A percentile compares a stretch with the other conserved stretches of the same genome.
These are phyloP conservation scores for Pheosia tremula DNA, from an alignment of 2,888 invertebrate genomes.

Conservation along the genomic window DNA sequence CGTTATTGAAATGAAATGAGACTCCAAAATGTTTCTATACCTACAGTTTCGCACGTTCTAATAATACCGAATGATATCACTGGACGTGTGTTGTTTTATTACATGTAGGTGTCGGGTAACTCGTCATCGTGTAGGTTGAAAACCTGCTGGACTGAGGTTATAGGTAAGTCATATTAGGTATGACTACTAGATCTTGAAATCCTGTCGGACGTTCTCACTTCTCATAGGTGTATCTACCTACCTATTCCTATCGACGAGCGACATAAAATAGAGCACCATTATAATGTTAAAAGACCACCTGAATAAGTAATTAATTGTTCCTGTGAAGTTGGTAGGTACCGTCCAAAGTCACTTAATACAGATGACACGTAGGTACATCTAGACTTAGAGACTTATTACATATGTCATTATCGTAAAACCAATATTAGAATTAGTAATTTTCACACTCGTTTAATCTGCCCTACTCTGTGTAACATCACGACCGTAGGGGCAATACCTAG, in stretches of 20 bases:
- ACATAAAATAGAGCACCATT: too few relatives aligned
- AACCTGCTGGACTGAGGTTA: neutral
- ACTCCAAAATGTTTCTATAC: conserved; percentile 42
- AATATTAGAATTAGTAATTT: conserved; percentile 47
- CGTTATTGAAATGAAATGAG: conserved; percentile 59
- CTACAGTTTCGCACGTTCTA: conserved; percentile 39
- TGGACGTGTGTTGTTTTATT: conserved; percentile 17
- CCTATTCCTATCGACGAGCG: too few relatives aligned
- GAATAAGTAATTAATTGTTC: too few relatives aligned
- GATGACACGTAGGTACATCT: too few relatives aligned
- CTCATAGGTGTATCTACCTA: too few relatives aligned
- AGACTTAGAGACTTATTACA: too few relatives aligned
- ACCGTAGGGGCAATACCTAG: conserved; percentile 23
- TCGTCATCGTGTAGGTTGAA: conserved; percentile 12
- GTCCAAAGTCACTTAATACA: too few relatives aligned
- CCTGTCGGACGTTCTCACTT: too few relatives aligned
- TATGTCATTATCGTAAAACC: too few relatives aligned
- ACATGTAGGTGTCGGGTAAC: conserved; percentile 30
- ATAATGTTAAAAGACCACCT: too few relatives aligned
- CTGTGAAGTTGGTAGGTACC: too few relatives aligned
- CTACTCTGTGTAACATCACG: conserved; percentile 37
- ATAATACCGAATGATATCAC: conserved; percentile 38
- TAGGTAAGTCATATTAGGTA: neutral
- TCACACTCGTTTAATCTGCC: conserved; percentile 57
- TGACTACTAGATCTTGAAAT: too few relatives aligned